Base-by-base conservation (phyloP, 2,888 invertebrate genomes). In the Diogma glabrata region DNA sequence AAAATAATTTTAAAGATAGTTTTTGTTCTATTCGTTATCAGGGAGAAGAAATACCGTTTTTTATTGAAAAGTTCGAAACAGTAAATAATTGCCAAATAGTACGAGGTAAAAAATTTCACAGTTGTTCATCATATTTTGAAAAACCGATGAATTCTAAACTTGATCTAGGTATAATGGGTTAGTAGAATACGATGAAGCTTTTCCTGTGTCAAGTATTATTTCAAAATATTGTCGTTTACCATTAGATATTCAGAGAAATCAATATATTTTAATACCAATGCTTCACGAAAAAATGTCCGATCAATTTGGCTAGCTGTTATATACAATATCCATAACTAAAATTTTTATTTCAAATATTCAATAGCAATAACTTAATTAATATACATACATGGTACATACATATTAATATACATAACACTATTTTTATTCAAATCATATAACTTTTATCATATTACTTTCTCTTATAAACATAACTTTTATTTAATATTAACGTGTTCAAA, bases 221-320 rank as follows among this genome's bases (percentile, higher is more conserved):
- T n/a, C n/a, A n/a, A n/a, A n/a, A n/a, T n/a, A 36, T n/a, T 36
- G 36, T 36, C 36, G 36, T 36, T 36, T 36, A 36, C 36, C 36
- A 3, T 36, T 36, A 36, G 36, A n/a, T 36, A 12, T 36, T 12
- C n/a, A n/a, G 8, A 8, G 7, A 36, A 36, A 3, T 36, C 36
- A 36, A 36, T 36, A 36, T 16, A 7, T 36, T 33, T 28, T 28
- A 28, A n/a, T 28, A 12, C 28, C 28, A 9, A 28, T 28, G 2
- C 28, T 28, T 28, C 28, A 28, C n/a, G 28, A 28, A 28, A 28
- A n/a, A 2, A 28, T 9, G 9, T 28, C 10, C n/a, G 9, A 9
- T 9, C 16, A 14, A 6, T 33, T 33, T 16, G 12, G 33, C 16
- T 33, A 33, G 16, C 33, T 16, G 33, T 33, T n/a, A n/a, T n/a